Base-by-base conservation (phyloP, 2,113 vertebrate genomes). In the Ophiodon elongatus region DNA sequence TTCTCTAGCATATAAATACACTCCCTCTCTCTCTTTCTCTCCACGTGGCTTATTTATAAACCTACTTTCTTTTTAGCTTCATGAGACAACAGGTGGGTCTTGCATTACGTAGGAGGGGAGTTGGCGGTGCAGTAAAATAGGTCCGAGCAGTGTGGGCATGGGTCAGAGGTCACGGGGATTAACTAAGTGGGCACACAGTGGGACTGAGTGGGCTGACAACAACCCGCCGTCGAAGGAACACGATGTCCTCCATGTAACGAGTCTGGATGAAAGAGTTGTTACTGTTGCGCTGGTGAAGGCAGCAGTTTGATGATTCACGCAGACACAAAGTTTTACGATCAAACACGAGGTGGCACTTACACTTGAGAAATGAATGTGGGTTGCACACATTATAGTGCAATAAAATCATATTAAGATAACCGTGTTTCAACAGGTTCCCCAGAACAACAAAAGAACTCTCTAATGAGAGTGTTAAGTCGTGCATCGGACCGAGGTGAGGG, bases 41-140 rank as follows among this genome's bases (percentile, higher is more conserved):
- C 78, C 33, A 64, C 63, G 29, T 45, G 14, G 74, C 89, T 88
- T 91, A 94, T 94, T 93, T 94, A 89, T 91, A 88, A 87, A 73
- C 74, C 33, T 68, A 62, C 68, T 89, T 71, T 93, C 77, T 85
- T 91, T 90, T 70, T 80, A 67, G 71, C 72, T 82, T 62, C 50
- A 70, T 76, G 80, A 85, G 73, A 93, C 88, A 92, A 90, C 89
- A 90, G 74, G 93, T 94, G 87, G 92, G 88, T 45, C 87, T 88
- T 86, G 64, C 17, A 3, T 39, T 27, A 63, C 11, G 47, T 69
- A 21, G 81, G 82, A 19, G 14, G 69, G 65, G 64, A 3, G 23
- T 15, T 5, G 17, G 64, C 63, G 73, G 63, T 66, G 35, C 72
- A 82, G 71, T 69, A 25, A 82, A 62, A 73, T 39, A 35, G 39